Percentiles rank a stretch among this genome's conserved stretches.
phyloP scores from a whole-genome alignment of 2,113 vertebrate species.

The Heteronetta atricapilla region DNA sequence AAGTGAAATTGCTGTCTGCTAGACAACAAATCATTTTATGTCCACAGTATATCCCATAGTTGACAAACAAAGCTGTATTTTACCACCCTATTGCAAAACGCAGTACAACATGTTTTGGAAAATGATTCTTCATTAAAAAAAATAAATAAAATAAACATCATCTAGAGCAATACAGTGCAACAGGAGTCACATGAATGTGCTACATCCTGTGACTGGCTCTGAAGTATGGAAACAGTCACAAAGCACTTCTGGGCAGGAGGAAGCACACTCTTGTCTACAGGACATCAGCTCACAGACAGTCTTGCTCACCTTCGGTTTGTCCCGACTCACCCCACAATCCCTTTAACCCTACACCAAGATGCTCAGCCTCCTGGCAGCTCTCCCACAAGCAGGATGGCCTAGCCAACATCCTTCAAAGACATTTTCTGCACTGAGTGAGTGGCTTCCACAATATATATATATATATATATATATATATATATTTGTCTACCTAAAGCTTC shows the following conservation, averaged over 20 bases:
- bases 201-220: not conserved
- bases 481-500: not conserved
- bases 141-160: not conserved
- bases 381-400: not conserved
- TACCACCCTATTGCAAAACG: slow-evolving; percentile 20
- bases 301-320: not conserved
- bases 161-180: not conserved
- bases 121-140: slow-evolving; percentile 7
- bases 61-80: slow-evolving; percentile 33
- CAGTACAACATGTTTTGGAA: not conserved
- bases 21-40: not conserved
- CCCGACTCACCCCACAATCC: not conserved
- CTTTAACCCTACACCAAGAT: not conserved
- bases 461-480: too few relatives aligned
- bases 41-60: not conserved
- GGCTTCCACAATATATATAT: not conserved
- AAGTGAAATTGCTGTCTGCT: not conserved
- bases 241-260: not conserved
- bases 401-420: not conserved
- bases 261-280: not conserved
- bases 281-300: not conserved
- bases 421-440: accelerated
- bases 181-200: not conserved
- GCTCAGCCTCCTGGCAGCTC: not conserved
- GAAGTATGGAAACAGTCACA: not conserved